Conservation (phyloP, 2,113 vertebrate genomes). For the Xiphophorus couchianus region DNA sequence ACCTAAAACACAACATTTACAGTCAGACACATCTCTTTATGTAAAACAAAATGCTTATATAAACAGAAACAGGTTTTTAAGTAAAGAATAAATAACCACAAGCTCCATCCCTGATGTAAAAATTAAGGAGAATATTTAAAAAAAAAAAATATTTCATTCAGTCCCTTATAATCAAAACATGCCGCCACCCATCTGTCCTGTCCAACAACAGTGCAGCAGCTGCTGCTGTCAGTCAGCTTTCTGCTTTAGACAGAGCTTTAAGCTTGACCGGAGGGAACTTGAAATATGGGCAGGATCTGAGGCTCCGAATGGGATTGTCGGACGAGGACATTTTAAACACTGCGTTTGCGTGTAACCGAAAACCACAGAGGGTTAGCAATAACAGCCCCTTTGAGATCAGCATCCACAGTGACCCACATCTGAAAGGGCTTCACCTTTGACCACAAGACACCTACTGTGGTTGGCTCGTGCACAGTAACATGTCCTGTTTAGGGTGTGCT, state of each 20-base stretch:
- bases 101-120: background rate
- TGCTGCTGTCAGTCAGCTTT: slow-evolving; percentile 59
- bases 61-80: background rate
- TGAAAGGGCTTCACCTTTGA: slow-evolving; percentile 12
- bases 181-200: background rate
- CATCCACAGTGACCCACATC: slow-evolving; percentile 30
- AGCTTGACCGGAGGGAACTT: slow-evolving; percentile 5
- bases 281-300: slow-evolving; percentile 20
- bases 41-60: background rate
- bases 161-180: background rate
- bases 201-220: slow-evolving; percentile 42
- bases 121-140: background rate
- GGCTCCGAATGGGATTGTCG: slow-evolving; percentile 12
- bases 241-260: background rate
- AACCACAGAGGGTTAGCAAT: slow-evolving; percentile 14
- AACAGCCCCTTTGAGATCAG: background rate
- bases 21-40: background rate
- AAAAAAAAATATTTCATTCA: background rate
- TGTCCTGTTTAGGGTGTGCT: background rate
- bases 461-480: background rate
- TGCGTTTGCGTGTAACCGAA: slow-evolving; percentile 46
- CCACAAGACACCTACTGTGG: background rate
- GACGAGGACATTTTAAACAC: slow-evolving; percentile 35
- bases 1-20: background rate
- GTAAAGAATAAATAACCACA: background rate